phyloP scores from a whole-genome alignment of 2,113 vertebrate species.

The Solea solea region DNA sequence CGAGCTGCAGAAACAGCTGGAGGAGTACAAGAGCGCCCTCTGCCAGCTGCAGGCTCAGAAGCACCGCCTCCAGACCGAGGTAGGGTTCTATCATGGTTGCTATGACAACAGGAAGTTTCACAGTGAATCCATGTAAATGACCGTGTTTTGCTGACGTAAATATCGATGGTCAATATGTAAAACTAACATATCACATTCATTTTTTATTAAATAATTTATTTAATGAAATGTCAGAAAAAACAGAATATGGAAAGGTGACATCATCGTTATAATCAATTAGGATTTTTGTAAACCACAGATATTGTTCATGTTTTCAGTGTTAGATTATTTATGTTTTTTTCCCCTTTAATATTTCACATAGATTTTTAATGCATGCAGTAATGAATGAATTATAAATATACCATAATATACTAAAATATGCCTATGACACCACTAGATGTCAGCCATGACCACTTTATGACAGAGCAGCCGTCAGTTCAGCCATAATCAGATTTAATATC shows the following conservation, averaged over 20 bases:
- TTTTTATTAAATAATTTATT: too few relatives aligned
- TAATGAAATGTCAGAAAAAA: too few relatives aligned
- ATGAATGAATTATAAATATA: not conserved
- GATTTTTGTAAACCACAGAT: too few relatives aligned
- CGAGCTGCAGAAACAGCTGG: slow-evolving; percentile 85
- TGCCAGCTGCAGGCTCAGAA: slow-evolving; percentile 89
- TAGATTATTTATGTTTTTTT: not conserved
- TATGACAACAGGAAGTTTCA: slow-evolving; percentile 46
- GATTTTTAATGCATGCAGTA: not conserved
- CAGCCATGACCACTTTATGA: slow-evolving; percentile 17
- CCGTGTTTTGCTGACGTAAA: too few relatives aligned
- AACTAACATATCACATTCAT: too few relatives aligned
- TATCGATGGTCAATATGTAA: too few relatives aligned
- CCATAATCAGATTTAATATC: too few relatives aligned
- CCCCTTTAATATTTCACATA: not conserved
- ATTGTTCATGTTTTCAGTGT: too few relatives aligned
- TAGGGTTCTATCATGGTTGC: slow-evolving; percentile 62
- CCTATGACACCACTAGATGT: slow-evolving; percentile 53
- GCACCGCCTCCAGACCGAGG: slow-evolving; percentile 89
- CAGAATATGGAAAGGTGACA: too few relatives aligned
- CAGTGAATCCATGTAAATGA: not conserved
- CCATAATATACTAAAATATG: too few relatives aligned
- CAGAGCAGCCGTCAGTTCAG: too few relatives aligned
- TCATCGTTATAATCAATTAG: too few relatives aligned
- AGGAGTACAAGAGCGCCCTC: slow-evolving; percentile 89